A percentile compares a stretch with the other conserved stretches of the same genome.
Evolutionary conservation across 2,888 invertebrate species (phyloP).

Genomic region (Elegia similella): DNA sequence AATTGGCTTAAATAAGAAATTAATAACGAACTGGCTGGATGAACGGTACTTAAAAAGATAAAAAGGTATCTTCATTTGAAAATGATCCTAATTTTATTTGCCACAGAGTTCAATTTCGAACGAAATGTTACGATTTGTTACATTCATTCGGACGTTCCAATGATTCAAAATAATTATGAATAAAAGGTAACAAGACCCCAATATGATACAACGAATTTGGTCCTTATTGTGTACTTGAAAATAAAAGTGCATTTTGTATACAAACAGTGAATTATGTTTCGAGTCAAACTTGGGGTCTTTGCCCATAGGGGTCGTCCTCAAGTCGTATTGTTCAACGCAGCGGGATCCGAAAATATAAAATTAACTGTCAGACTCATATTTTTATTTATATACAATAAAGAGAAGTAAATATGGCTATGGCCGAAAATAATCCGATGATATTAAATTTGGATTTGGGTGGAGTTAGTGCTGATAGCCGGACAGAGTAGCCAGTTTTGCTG

Average conservation of each 20-base stretch:
- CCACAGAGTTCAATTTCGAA: background rate
- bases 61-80: background rate
- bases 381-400: background rate
- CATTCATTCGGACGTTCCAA: background rate
- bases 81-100: background rate
- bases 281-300: background rate
- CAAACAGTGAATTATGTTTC: background rate
- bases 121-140: background rate
- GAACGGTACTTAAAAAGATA: conserved; percentile 13
- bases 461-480: too few relatives aligned
- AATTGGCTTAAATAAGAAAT: conserved; percentile 36
- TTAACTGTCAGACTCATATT: background rate
- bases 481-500: too few relatives aligned
- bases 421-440: too few relatives aligned
- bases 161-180: background rate
- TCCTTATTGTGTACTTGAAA: background rate
- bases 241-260: background rate
- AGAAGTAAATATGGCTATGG: background rate
- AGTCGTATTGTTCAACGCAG: background rate
- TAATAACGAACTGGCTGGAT: conserved; percentile 24
- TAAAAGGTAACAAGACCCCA: background rate
- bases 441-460: too few relatives aligned
- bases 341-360: background rate
- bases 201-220: background rate
- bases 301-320: background rate